Percentiles rank a stretch among this genome's conserved stretches.
These are phyloP conservation scores for Nipponia nippon DNA, from an alignment of 2,113 vertebrate genomes.

Conservation along the genomic window DNA sequence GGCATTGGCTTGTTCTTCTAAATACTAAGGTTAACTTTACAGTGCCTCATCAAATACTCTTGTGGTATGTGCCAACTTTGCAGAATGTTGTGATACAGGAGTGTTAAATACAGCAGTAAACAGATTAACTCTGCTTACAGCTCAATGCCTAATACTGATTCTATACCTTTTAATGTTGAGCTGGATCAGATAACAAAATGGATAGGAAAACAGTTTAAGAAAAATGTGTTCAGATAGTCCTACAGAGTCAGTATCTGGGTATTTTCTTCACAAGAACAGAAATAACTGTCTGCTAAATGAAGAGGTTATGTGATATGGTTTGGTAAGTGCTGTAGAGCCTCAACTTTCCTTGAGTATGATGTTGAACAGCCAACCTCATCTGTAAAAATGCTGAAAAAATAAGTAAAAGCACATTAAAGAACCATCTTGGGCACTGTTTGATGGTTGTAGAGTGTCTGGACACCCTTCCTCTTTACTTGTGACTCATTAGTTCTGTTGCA, in stretches of 20 bases:
- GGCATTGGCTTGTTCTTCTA: rapidly evolving
- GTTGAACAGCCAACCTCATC: background rate
- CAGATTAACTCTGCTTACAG: background rate
- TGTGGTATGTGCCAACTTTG: too few relatives aligned
- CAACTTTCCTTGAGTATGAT: background rate
- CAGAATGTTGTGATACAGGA: background rate
- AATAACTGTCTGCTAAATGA: background rate
- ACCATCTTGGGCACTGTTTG: background rate
- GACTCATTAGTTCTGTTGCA: background rate
- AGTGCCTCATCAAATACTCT: background rate
- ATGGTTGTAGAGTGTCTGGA: background rate
- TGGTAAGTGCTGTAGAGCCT: background rate
- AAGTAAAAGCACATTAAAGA: background rate
- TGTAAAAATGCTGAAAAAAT: background rate
- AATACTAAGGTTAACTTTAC: background rate
- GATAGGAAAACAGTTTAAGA: background rate
- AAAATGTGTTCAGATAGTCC: background rate
- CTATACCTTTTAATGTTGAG: background rate
- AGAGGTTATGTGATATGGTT: background rate
- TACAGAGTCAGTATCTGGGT: background rate
- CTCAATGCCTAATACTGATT: background rate
- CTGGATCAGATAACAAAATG: background rate
- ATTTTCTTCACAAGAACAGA: background rate
- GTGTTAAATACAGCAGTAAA: background rate
- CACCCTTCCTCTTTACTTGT: background rate